Conservation (phyloP, 2,113 vertebrate species). For the Sula dactylatra region DNA sequence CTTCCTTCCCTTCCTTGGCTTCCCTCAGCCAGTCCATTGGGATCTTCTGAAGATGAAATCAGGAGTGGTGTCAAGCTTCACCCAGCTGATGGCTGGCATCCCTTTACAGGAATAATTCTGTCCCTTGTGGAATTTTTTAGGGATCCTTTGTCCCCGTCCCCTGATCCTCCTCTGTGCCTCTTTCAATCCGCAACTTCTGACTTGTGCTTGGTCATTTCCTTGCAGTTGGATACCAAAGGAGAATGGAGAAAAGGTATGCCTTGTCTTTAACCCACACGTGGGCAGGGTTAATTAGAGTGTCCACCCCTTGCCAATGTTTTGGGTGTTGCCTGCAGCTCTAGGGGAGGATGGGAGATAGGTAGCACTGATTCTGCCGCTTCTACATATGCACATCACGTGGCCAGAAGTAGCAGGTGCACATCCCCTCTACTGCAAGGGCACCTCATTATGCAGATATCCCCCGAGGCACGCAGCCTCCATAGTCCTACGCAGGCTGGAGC, state of each 20-base stretch:
- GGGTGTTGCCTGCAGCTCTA: not conserved
- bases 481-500: not conserved
- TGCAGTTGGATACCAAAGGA: not conserved
- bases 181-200: not conserved
- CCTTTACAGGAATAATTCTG: not conserved
- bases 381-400: not conserved
- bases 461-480: not conserved
- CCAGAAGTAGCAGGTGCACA: not conserved
- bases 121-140: not conserved
- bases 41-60: not conserved
- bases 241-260: not conserved
- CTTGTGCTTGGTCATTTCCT: not conserved
- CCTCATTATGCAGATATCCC: constrained; percentile 23
- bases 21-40: not conserved
- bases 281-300: not conserved
- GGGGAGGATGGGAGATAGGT: not conserved
- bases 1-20: not conserved
- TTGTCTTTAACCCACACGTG: not conserved
- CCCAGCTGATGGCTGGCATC: not conserved
- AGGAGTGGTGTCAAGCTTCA: not conserved
- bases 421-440: not conserved
- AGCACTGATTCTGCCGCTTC: not conserved
- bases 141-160: not conserved
- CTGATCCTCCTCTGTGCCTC: not conserved
- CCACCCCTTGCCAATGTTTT: not conserved